Evolutionary conservation across 2,888 invertebrate species (phyloP).

Genomic region (Cremastinae sp.): DNA sequence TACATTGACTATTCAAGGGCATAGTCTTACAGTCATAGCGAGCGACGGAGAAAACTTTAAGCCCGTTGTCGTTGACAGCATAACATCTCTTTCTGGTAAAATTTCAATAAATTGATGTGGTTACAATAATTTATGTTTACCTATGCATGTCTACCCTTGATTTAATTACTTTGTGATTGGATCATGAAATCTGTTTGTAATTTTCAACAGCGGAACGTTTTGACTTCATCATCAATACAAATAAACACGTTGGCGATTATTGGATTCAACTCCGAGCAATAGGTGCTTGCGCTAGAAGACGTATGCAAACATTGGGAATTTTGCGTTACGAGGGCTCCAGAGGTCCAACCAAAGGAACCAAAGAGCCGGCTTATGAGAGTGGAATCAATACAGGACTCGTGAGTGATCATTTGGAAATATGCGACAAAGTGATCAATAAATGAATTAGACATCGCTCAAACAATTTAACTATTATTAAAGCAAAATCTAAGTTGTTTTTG

Average conservation of each 20-base stretch:
- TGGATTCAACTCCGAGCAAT: conserved; percentile 82
- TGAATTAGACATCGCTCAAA: not conserved
- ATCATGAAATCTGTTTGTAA: not conserved
- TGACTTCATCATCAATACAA: conserved; percentile 83
- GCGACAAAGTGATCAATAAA: not conserved
- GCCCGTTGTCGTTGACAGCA: conserved; percentile 78
- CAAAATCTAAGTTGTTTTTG: too few species aligned
- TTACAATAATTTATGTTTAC: conserved; percentile 73
- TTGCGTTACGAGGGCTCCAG: conserved; percentile 76
- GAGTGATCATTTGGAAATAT: conserved; percentile 76
- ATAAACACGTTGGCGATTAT: conserved; percentile 79
- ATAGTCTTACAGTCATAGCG: conserved; percentile 82
- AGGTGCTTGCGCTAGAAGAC: conserved; percentile 77
- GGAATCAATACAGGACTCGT: conserved; percentile 76
- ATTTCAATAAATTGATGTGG: conserved; percentile 47
- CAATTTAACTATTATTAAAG: not conserved
- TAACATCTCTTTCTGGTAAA: conserved; percentile 82
- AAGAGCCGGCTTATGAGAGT: conserved; percentile 71
- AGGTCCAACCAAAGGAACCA: conserved; percentile 69
- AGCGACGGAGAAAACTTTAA: conserved; percentile 82
- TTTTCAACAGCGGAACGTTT: conserved; percentile 83
- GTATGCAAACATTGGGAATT: conserved; percentile 80
- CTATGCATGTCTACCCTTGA: conserved; percentile 74
- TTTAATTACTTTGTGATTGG: conserved; percentile 80
- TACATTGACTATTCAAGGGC: conserved; percentile 80